These are phyloP conservation scores for Panagrolaimus sp. DNA, from an alignment of 1,140 invertebrate species.

Conservation along the genomic window DNA sequence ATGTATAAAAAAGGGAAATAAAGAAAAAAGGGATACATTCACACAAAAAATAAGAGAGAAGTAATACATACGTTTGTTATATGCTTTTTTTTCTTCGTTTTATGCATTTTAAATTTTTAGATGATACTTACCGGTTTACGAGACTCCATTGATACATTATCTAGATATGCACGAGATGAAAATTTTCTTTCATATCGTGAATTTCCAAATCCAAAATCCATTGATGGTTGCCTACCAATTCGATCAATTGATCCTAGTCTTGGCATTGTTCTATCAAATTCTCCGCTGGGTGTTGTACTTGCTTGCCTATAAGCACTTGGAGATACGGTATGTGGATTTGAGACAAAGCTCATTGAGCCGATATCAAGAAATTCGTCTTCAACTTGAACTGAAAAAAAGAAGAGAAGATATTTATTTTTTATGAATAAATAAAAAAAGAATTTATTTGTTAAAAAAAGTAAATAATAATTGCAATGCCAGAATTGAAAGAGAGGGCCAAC, in stretches of 20 bases:
- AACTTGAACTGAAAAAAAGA: slow-evolving; percentile 12
- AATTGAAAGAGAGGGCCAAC: background rate
- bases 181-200: background rate
- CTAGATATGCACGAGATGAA: background rate
- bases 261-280: background rate
- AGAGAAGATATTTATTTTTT: too few species aligned
- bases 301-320: background rate
- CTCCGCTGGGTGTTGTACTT: background rate
- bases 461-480: background rate
- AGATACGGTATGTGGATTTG: slow-evolving; percentile 1
- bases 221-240: background rate
- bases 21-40: too few species aligned
- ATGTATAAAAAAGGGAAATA: too few species aligned
- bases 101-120: too few species aligned
- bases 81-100: too few species aligned
- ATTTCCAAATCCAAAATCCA: slow-evolving; percentile 2
- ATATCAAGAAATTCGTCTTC: background rate
- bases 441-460: background rate
- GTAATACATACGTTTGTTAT: too few species aligned
- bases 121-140: slow-evolving; percentile 4
- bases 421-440: background rate
- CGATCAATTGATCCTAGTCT: slow-evolving; percentile 9
- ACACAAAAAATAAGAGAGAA: too few species aligned
- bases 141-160: slow-evolving; percentile 11
- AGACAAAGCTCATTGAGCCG: slow-evolving; percentile 8